Conservation (phyloP, 2,888 invertebrate species). For the Sturmia bella region DNA sequence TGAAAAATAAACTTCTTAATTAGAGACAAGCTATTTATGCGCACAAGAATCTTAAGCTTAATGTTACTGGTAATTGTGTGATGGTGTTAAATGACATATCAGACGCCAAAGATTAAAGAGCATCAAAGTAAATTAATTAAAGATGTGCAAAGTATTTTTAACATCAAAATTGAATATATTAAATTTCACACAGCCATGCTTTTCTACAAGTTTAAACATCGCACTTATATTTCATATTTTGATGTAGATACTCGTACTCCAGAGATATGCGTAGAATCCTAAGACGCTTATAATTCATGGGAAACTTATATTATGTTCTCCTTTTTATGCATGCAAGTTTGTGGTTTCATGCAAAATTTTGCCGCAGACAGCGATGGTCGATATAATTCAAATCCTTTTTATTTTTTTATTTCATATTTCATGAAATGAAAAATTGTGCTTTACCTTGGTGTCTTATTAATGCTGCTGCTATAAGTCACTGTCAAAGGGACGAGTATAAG, state of each 20-base stretch:
- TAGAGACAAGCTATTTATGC: no score
- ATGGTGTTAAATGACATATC: no score
- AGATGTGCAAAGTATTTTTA: constrained; percentile 49
- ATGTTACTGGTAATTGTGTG: no score
- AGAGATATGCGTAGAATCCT: constrained; percentile 36
- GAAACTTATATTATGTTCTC: not conserved
- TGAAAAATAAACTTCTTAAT: no score
- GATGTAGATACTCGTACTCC: no score
- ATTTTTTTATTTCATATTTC: constrained; percentile 46
- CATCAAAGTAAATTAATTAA: constrained; percentile 71
- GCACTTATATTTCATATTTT: constrained; percentile 33
- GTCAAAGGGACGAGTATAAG: constrained; percentile 14
- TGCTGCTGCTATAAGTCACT: constrained; percentile 1
- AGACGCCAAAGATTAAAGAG: constrained; percentile 59
- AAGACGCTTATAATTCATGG: constrained; percentile 22
- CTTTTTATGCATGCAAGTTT: not conserved
- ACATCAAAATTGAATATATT: constrained; percentile 37
- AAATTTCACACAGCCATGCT: constrained; percentile 22
- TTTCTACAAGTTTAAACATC: not conserved
- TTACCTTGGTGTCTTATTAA: constrained; percentile 16
- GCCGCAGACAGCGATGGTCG: not conserved
- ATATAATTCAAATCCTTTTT: constrained; percentile 5
- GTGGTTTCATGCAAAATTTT: not conserved
- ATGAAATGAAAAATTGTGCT: constrained; percentile 14
- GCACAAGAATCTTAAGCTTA: no score